phyloP scores from a whole-genome alignment of 2,797 vertebrate species.

The Esox masquinongy region DNA sequence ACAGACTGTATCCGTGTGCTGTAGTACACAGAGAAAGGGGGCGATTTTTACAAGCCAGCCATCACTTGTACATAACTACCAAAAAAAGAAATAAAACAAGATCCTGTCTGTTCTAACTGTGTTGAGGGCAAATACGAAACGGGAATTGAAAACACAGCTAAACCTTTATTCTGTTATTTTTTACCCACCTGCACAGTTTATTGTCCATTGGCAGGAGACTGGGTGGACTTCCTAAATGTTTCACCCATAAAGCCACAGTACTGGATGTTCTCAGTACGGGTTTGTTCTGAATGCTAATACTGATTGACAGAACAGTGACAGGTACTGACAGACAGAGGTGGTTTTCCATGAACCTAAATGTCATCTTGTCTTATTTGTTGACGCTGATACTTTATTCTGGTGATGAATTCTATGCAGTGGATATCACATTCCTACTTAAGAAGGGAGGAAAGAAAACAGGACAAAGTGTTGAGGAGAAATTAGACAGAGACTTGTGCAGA shows the following conservation, averaged over 20 bases:
- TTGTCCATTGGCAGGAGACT: background rate
- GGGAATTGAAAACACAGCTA: background rate
- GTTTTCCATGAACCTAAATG: background rate
- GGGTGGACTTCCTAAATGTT: background rate
- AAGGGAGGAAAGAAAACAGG: conserved; percentile 31
- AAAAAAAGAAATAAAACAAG: too few species aligned
- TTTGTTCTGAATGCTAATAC: background rate
- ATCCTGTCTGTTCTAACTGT: background rate
- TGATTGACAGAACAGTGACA: conserved; percentile 1
- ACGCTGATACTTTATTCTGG: background rate
- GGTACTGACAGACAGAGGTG: background rate
- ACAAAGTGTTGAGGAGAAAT: conserved; percentile 27
- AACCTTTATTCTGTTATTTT: background rate
- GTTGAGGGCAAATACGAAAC: background rate
- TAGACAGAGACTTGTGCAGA: conserved; percentile 38
- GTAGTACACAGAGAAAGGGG: background rate
- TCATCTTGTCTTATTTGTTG: conserved; percentile 13
- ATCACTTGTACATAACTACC: background rate
- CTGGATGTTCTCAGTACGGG: background rate
- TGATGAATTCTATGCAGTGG: background rate
- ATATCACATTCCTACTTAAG: conserved; percentile 1
- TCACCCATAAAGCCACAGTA: background rate
- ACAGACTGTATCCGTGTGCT: background rate
- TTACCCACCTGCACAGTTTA: background rate
- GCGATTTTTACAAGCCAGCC: background rate